Conservation (phyloP, 2,113 vertebrate species). For the Gnathonemus echidnorhynchus region DNA sequence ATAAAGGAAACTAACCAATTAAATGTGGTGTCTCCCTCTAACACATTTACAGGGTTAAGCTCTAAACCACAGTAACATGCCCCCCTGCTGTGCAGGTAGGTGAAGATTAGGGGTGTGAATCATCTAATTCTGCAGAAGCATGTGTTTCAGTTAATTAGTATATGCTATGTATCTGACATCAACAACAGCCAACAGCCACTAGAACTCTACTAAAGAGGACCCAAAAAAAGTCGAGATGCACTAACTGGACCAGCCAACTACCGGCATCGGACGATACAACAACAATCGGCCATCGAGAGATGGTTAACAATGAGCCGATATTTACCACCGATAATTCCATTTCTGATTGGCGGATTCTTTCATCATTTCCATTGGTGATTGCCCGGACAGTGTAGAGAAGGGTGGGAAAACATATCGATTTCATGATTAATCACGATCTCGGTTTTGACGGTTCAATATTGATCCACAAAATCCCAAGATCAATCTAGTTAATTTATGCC, state of each 20-base stretch:
- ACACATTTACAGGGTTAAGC: neutral
- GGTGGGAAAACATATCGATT: neutral
- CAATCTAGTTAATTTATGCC: neutral
- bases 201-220: neutral
- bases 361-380: neutral
- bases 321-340: neutral
- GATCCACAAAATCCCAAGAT: neutral
- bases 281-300: neutral
- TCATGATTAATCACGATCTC: neutral
- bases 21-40: neutral
- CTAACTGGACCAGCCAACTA: neutral
- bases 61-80: neutral
- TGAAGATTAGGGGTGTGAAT: neutral
- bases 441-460: neutral
- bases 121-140: neutral
- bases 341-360: neutral
- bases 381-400: neutral
- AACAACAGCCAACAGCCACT: neutral
- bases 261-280: neutral
- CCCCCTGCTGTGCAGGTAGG: neutral
- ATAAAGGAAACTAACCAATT: neutral
- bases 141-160: neutral
- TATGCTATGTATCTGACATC: neutral
- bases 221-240: neutral
- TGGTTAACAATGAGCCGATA: neutral